Percentiles rank a stretch among this genome's conserved stretches.
Conservation (phyloP, 2,888 invertebrate genomes). For the Eurytoma adleriae region DNA sequence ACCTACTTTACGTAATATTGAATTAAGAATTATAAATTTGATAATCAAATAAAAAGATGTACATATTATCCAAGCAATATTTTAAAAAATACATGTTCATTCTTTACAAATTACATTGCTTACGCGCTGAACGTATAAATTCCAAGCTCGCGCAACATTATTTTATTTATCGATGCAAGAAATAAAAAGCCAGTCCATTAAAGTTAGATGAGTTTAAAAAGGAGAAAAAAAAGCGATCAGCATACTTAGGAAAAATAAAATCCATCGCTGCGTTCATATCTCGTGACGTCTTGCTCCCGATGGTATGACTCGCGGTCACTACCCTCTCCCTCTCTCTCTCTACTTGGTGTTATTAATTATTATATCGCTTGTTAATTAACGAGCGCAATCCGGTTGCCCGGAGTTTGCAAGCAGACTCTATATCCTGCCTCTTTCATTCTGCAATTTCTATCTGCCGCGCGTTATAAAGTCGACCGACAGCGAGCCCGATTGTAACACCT, state of each 20-base stretch:
- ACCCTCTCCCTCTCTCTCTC: not conserved
- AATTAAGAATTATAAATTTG: too few relatives aligned
- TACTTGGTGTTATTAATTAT: conserved; percentile 64
- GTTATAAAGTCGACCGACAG: conserved; percentile 12
- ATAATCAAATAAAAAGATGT: too few relatives aligned
- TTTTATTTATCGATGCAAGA: not conserved
- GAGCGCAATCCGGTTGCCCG: conserved; percentile 26
- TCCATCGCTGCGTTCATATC: not conserved
- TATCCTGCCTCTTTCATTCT: not conserved
- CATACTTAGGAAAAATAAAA: not conserved
- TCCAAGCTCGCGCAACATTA: not conserved
- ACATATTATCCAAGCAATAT: too few relatives aligned
- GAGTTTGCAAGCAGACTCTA: not conserved
- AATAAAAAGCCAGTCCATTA: conserved; percentile 8
- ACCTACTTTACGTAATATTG: too few relatives aligned
- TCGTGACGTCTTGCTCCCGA: conserved; percentile 4
- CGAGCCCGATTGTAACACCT: conserved; percentile 18
- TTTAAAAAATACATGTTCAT: too few relatives aligned
- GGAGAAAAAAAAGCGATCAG: not conserved
- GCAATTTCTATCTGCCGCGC: not conserved
- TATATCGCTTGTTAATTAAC: conserved; percentile 64
- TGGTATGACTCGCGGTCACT: not conserved
- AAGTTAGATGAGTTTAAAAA: not conserved
- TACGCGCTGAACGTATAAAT: not conserved
- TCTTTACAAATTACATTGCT: not conserved